Conservation (phyloP, 2,797 vertebrate genomes). For the Aselliscus stoliczkanus region DNA sequence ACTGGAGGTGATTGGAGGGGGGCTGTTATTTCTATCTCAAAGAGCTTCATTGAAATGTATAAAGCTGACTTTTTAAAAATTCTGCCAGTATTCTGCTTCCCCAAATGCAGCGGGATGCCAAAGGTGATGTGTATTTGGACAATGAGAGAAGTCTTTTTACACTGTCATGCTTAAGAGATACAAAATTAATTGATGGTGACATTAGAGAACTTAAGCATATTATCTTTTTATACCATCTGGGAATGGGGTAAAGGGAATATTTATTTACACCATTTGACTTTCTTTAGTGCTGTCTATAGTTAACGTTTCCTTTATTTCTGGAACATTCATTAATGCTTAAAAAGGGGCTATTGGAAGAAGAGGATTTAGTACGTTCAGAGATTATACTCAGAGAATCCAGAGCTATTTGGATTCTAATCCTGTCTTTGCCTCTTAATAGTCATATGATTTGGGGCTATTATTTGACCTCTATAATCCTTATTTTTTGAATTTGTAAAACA, state of each 20-base stretch:
- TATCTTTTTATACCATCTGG: background rate
- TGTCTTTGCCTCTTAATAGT: background rate
- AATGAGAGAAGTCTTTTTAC: background rate
- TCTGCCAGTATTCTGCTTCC: background rate
- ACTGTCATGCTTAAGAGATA: background rate
- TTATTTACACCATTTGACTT: background rate
- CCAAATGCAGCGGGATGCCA: background rate
- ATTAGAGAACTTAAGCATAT: constrained; percentile 27
- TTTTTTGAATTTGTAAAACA: background rate
- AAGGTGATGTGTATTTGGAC: background rate
- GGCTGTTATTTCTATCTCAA: background rate
- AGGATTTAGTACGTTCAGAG: background rate
- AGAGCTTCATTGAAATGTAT: background rate
- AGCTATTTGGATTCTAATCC: background rate
- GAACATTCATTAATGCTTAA: background rate
- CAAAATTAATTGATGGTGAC: background rate
- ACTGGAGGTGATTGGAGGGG: background rate
- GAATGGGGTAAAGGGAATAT: background rate
- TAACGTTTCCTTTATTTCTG: background rate
- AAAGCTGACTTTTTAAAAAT: background rate
- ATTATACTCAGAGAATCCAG: background rate
- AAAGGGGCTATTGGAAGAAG: background rate
- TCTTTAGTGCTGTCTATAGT: background rate
- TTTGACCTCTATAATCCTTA: background rate
- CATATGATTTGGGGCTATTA: background rate